A percentile compares a stretch with the other conserved stretches of the same genome.
phyloP scores from a whole-genome alignment of 2,888 invertebrate species.

The Loripinus fragilis region DNA sequence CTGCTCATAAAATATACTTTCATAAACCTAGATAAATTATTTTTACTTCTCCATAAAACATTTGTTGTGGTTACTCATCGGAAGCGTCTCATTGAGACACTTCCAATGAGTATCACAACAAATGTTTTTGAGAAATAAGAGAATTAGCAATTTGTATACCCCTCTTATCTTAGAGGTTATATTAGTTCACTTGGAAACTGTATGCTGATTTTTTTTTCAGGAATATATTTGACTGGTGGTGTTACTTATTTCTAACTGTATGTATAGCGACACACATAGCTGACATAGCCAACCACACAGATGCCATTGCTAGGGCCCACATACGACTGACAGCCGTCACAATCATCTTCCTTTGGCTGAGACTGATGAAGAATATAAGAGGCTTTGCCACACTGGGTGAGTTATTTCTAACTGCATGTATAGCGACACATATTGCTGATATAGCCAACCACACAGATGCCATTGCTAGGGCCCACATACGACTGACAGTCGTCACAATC shows the following conservation, averaged over 20 bases:
- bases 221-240: constrained; percentile 83
- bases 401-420: constrained; percentile 57
- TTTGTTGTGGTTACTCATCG: too few relatives aligned
- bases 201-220: constrained; percentile 67
- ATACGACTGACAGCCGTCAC: constrained; percentile 80
- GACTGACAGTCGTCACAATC: constrained; percentile 79
- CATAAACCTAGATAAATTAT: too few relatives aligned
- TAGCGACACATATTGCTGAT: constrained; percentile 79
- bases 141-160: too few relatives aligned
- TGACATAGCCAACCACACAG: constrained; percentile 74
- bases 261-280: constrained; percentile 78
- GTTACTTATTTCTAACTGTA: constrained; percentile 75
- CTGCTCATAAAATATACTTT: too few relatives aligned
- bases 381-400: constrained; percentile 79
- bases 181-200: too few relatives aligned
- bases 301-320: constrained; percentile 74
- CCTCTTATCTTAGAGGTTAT: too few relatives aligned
- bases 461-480: constrained; percentile 78
- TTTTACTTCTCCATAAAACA: too few relatives aligned
- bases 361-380: constrained; percentile 80
- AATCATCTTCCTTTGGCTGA: constrained; percentile 81
- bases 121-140: too few relatives aligned
- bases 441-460: constrained; percentile 70
- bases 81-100: too few relatives aligned
- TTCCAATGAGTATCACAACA: too few relatives aligned